phyloP scores from a whole-genome alignment of 1,140 invertebrate species.

The Drosophila rhopaloa region DNA sequence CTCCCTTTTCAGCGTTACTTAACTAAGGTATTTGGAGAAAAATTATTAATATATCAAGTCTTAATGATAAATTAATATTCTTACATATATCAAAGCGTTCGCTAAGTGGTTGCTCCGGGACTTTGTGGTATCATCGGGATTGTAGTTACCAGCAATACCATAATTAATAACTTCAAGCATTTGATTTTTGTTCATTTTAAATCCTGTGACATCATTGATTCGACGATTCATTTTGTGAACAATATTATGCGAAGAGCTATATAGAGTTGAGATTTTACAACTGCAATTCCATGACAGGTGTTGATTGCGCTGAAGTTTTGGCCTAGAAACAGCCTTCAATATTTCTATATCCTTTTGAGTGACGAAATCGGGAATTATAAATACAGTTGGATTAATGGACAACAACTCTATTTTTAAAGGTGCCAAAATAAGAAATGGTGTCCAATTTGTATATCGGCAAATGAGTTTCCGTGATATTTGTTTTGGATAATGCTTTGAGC shows the following conservation, averaged over 20 bases:
- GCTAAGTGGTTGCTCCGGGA: neutral
- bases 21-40: conserved; percentile 1
- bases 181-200: neutral
- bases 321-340: conserved; percentile 4
- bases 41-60: neutral
- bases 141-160: conserved; percentile 26
- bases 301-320: neutral
- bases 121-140: conserved; percentile 9
- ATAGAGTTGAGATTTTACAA: conserved; percentile 8
- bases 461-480: neutral
- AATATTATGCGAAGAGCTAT: neutral
- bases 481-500: neutral
- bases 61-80: neutral
- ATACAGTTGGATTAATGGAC: neutral
- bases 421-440: conserved; percentile 6
- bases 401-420: conserved; percentile 11
- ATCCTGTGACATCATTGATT: conserved; percentile 7
- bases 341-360: conserved; percentile 5
- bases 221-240: conserved; percentile 10
- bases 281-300: conserved; percentile 11
- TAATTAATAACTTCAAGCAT: conserved; percentile 27
- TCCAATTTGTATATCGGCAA: neutral
- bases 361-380: neutral
- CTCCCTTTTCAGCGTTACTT: conserved; percentile 8
- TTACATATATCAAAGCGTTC: conserved; percentile 27